Percentiles rank a stretch among this genome's conserved stretches.
phyloP scores from a whole-genome alignment of 2,113 vertebrate genomes.

The Crotalus tigris region DNA sequence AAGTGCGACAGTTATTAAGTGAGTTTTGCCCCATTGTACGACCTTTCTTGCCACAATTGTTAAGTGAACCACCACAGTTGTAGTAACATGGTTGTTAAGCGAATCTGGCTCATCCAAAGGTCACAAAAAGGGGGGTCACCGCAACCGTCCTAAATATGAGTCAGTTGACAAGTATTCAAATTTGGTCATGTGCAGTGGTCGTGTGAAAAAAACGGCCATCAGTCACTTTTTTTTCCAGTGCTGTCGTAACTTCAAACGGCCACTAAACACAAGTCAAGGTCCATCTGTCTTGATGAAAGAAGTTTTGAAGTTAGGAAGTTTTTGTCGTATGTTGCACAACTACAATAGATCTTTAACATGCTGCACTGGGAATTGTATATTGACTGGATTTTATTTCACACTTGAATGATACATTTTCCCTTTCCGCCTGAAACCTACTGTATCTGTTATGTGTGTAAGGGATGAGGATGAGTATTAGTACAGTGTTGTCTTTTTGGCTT shows the following conservation, averaged over 20 bases:
- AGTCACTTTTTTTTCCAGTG: no score
- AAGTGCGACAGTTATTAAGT: no score
- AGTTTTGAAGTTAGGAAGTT: neutral
- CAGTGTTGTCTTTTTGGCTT: neutral
- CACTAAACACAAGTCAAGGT: no score
- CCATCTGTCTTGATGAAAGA: slow-evolving; percentile 10
- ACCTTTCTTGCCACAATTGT: no score
- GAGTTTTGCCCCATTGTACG: no score
- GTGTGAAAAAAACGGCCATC: no score
- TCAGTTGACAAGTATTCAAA: no score
- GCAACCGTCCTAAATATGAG: no score
- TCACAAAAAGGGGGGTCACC: no score
- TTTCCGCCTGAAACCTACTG: neutral
- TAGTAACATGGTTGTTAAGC: neutral
- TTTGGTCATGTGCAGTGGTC: no score
- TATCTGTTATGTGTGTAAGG: neutral
- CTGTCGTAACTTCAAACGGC: no score
- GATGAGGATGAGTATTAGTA: neutral
- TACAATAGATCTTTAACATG: neutral
- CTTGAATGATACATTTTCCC: neutral
- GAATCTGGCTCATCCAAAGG: neutral
- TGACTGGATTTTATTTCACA: slow-evolving; percentile 46
- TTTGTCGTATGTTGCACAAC: slow-evolving; percentile 7
- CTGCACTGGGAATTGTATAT: slow-evolving; percentile 21
- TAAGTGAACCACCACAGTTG: no score